A percentile compares a stretch with the other conserved stretches of the same genome.
Evolutionary conservation across 2,888 invertebrate species (phyloP).

Genomic region (Xylophagus ater): DNA sequence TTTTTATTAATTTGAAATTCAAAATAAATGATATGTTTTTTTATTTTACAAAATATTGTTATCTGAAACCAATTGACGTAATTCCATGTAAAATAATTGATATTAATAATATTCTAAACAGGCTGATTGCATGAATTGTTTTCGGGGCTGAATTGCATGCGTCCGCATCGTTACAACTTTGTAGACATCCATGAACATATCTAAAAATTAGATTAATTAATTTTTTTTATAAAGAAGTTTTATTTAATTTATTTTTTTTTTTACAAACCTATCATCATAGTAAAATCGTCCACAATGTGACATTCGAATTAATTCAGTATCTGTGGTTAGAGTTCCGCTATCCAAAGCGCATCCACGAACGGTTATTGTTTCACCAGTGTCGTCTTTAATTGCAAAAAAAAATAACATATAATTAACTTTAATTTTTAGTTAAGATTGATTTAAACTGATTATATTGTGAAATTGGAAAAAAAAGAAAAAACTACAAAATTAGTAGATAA

Average conservation of each 20-base stretch:
- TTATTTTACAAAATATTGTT: conserved; percentile 12
- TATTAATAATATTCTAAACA: conserved; percentile 2
- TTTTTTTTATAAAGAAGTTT: neutral
- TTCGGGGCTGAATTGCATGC: conserved; percentile 58
- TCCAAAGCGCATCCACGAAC: conserved; percentile 92
- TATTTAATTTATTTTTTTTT: neutral
- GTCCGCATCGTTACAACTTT: conserved; percentile 85
- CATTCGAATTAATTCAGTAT: conserved; percentile 92
- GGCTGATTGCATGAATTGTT: conserved; percentile 5
- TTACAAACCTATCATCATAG: conserved; percentile 65
- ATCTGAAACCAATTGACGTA: conserved; percentile 8
- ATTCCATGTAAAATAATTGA: conserved; percentile 1
- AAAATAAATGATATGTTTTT: neutral
- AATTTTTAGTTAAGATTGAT: neutral
- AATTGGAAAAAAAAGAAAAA: no score
- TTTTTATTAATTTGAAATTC: no score
- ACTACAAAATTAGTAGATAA: no score
- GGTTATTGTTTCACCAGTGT: conserved; percentile 67
- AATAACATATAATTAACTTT: neutral
- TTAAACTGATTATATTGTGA: no score
- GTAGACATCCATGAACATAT: conserved; percentile 86
- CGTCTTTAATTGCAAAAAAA: conserved; percentile 52
- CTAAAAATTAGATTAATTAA: conserved; percentile 40
- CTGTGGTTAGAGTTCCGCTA: conserved; percentile 88
- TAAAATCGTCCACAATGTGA: conserved; percentile 95